Base-by-base conservation (phyloP, 30 jellyfish, hydroid and myxozoan genomes). In the Pelagia noctiluca region DNA sequence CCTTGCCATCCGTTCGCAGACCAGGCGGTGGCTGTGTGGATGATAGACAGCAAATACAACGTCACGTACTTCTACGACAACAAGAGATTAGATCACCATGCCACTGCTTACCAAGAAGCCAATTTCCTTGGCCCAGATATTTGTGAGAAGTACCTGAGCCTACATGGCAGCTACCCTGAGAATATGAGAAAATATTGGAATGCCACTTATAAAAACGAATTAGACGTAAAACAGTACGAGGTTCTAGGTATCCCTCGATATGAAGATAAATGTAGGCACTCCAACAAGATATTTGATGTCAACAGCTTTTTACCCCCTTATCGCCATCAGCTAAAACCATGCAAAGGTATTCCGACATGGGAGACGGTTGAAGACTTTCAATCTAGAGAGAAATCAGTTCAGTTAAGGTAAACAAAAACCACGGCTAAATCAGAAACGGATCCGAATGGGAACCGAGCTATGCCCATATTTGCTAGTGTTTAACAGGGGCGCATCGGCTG, bases 1-100 rank as follows among this genome's bases (percentile, higher is more conserved):
- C 96, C 75, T 34, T 93, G 98, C 72, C 98, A 93, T 75, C 98
- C 98, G 2, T 86, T 32, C 61, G 98, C 96, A 8, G 98, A 93
- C 78, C 98, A 93, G 61, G 97, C 97, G 24, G 98, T 87, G n/a
- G 98, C 98, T 1, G 29, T 75, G 64, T 93, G 98, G 98, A 80
- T 93, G 77, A 67, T 72, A 11, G 86, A 87, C 5, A 80, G 96
- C 60, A 71, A 76, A 32, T 35, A 24, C 60, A 83, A 93, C 32
- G 90, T 93, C 32, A 86, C 95, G 7, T 93, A 87, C 38, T 93
- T 93, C 76, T 68, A 86, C 38, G 98, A 93, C 63, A 93, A 93
- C 70, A 88, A 81, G 24, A 92, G 98, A 19, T 70, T 93, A 12
- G 74, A 87, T 22, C 90, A 93, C 50, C 47, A 79, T 0, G 98